Base-by-base conservation (phyloP, 2,888 invertebrate species). In the Orthosia cruda region DNA sequence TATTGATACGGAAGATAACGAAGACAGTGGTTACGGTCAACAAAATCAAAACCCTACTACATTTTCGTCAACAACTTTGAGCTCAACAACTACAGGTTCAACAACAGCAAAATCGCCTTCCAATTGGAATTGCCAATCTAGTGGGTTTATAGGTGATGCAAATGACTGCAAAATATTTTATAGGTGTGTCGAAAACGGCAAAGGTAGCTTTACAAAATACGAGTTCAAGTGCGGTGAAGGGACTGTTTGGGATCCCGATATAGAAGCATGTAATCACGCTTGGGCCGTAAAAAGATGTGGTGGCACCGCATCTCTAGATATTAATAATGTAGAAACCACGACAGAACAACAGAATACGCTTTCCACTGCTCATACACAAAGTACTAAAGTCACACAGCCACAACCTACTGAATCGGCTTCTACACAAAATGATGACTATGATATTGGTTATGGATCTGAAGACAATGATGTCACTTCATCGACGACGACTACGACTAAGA, bases 181-280 rank as follows among this genome's bases (percentile, higher is more conserved):
- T 89, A 96, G 98, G n/a, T 98, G 98, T 89, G 97, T 97, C 0
- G 93, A 97, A 76, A 97, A 97, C 86, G 97, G 97, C n/a, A 97
- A 96, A 71, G 97, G 97, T 20, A 96, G 97, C 16, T 97, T 94
- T 78, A 97, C 93, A 15, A 97, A 96, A 90, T 97, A 97, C 88
- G 97, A 97, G 67, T 98, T 98, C 88, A 94, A 95, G 52, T 98
- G 98, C 89, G 98, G 97, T 2, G 97, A 97, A 76, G 98, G 98
- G 50, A 97, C 97, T 4, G 97, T 97, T 32, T 97, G 97, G 97
- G 97, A 98, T 92, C 90, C 96, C 49, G 92, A 93, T 70, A 92
- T 97, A 64, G 95, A 96, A 86, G 96, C 96, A 1, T 97, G 97
- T 88, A 97, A 97, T 89, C 97, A 97, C 89, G 96, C 95, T 26